These are phyloP conservation scores for Tiphia femorata DNA, from an alignment of 2,888 invertebrate genomes.

Conservation along the genomic window DNA sequence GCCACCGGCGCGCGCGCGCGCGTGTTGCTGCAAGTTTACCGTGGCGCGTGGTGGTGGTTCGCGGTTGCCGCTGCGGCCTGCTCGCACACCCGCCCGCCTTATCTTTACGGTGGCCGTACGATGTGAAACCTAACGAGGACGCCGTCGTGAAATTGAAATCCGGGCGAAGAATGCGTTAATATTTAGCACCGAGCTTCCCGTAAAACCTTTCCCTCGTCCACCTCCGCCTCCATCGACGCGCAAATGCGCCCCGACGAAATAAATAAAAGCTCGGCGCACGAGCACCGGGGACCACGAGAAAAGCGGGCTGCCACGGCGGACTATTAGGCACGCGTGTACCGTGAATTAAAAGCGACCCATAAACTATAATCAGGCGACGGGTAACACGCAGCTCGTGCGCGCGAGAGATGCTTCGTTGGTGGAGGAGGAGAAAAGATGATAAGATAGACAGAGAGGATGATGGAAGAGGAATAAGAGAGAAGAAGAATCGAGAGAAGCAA, in stretches of 20 bases:
- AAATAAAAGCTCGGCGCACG: background rate
- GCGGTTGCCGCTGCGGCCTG: too few species aligned
- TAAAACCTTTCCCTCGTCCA: too few species aligned
- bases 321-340: slow-evolving; percentile 2
- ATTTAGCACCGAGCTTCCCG: too few species aligned
- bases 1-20: background rate
- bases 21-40: too few species aligned
- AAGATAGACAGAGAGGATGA: background rate
- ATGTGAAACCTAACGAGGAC: slow-evolving; percentile 42
- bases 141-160: slow-evolving; percentile 44
- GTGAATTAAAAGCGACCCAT: slow-evolving; percentile 5
- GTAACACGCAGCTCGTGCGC: background rate
- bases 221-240: too few species aligned
- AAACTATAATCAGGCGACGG: slow-evolving; percentile 1
- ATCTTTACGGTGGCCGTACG: slow-evolving; percentile 35
- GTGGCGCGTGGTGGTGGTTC: too few species aligned
- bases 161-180: slow-evolving; percentile 36
- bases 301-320: background rate
- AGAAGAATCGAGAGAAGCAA: background rate
- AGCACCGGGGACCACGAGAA: too few species aligned
- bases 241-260: background rate
- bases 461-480: background rate
- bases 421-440: background rate
- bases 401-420: too few species aligned
- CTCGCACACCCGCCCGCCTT: slow-evolving; percentile 25